Evolutionary conservation across 2,797 vertebrate species (phyloP).

Genomic region (Pelochelys cantorii): DNA sequence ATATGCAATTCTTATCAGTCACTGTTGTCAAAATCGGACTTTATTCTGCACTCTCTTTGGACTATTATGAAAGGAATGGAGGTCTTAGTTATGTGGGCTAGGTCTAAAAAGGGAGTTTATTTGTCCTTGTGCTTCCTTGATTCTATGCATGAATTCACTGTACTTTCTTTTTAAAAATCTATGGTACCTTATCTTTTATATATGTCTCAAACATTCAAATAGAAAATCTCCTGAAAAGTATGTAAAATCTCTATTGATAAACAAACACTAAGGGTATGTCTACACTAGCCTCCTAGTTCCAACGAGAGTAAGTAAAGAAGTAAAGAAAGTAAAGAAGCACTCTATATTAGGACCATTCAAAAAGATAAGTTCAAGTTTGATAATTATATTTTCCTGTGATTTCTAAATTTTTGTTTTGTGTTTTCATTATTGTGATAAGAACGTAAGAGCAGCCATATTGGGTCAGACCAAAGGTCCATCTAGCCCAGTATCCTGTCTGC

Average conservation of each 20-base stretch:
- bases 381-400: neutral
- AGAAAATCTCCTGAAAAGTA: neutral
- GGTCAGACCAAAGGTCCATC: too few species aligned
- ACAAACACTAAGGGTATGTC: neutral
- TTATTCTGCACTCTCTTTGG: neutral
- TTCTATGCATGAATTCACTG: neutral
- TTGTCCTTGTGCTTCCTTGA: neutral
- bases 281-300: too few species aligned
- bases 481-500: too few species aligned
- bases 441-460: too few species aligned
- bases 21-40: neutral
- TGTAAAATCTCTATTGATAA: rapidly evolving
- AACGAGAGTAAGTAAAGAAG: too few species aligned
- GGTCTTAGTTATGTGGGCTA: neutral
- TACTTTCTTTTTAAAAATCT: neutral
- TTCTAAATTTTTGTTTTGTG: neutral
- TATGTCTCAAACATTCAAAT: rapidly evolving
- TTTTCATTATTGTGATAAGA: neutral
- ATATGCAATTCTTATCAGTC: constrained; percentile 41
- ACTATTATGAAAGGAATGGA: neutral
- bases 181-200: neutral
- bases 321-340: neutral
- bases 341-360: neutral
- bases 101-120: neutral
- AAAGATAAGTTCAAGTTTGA: neutral